A percentile compares a stretch with the other conserved stretches of the same genome.
Evolutionary conservation across 2,113 vertebrate species (phyloP).

Genomic region (Eptesicus fuscus): DNA sequence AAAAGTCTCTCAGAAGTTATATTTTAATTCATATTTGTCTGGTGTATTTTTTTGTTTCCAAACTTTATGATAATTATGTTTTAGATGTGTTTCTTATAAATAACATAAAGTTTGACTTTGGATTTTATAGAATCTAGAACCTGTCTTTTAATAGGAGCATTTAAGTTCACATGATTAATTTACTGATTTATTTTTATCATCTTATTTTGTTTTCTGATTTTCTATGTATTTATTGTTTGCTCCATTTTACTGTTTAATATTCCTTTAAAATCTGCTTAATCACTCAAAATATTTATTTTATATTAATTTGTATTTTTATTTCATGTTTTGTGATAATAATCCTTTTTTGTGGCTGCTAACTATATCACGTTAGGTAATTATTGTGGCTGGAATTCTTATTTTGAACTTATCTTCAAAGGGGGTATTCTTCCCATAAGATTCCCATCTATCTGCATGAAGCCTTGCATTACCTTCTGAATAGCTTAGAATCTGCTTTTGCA

Average conservation of each 20-base stretch:
- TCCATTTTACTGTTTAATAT: not conserved
- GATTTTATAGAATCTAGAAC: not conserved
- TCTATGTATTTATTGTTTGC: not conserved
- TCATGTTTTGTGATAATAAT: not conserved
- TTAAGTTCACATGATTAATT: not conserved
- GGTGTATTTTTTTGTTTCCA: not conserved
- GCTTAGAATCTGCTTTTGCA: not conserved
- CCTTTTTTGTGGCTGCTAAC: not conserved
- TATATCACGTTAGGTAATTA: not conserved
- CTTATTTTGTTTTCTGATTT: not conserved
- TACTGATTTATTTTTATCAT: not conserved
- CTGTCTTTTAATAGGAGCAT: not conserved
- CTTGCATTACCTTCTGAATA: not conserved
- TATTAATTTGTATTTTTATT: not conserved
- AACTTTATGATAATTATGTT: not conserved
- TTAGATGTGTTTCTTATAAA: not conserved
- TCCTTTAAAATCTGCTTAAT: not conserved
- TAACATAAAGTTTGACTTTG: not conserved
- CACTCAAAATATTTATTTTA: not conserved
- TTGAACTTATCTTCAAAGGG: not conserved
- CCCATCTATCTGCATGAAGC: not conserved
- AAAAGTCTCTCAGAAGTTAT: not conserved
- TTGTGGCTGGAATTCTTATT: not conserved
- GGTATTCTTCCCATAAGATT: not conserved
- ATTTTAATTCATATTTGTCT: constrained; percentile 8